Evolutionary conservation across 92 coral and sea anemone species (phyloP).

Genomic region (Montipora capitata): DNA sequence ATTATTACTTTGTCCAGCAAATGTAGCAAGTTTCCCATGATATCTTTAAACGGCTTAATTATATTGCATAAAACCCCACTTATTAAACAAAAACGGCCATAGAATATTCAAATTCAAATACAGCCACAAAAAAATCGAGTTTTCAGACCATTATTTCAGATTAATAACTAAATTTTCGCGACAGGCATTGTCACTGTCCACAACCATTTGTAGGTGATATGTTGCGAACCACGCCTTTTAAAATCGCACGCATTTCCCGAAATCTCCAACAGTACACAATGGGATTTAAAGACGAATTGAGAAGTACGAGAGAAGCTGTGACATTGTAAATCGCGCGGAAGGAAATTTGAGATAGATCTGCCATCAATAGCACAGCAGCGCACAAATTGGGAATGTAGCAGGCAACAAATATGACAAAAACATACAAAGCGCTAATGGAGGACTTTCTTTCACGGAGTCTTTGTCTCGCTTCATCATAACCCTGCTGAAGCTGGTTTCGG

Average conservation of each 20-base stretch:
- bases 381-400: conserved; percentile 47
- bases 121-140: too few species aligned
- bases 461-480: not conserved
- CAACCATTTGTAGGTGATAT: not conserved
- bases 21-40: too few species aligned
- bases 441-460: conserved; percentile 25
- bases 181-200: not conserved
- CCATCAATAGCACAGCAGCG: not conserved
- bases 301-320: conserved; percentile 4
- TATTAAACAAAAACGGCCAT: too few species aligned
- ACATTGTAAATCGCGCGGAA: not conserved
- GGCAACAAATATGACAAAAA: conserved; percentile 8
- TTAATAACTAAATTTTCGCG: not conserved
- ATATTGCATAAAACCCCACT: too few species aligned
- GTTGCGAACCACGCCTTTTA: not conserved
- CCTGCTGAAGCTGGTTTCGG: not conserved
- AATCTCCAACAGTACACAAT: conserved; percentile 33
- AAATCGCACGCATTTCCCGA: not conserved
- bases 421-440: not conserved
- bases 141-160: too few species aligned
- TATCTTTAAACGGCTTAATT: too few species aligned
- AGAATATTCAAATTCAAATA: too few species aligned
- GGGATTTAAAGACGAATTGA: conserved; percentile 33
- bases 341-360: not conserved
- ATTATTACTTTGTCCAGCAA: too few species aligned